Evolutionary conservation across 2,888 invertebrate genomes (phyloP).

Genomic region (Orthosia incerta): DNA sequence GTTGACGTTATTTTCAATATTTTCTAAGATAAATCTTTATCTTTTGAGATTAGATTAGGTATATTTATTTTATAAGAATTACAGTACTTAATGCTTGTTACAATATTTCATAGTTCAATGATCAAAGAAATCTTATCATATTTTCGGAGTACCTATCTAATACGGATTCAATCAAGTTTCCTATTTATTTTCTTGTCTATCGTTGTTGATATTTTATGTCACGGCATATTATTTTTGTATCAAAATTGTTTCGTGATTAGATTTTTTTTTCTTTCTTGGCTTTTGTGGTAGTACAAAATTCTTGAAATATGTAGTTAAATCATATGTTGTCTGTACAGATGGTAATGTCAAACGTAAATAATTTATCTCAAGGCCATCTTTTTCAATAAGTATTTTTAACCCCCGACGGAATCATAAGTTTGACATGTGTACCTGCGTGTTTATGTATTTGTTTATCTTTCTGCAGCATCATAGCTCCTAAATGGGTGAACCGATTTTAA

Average conservation of each 20-base stretch:
- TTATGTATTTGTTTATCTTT: no score
- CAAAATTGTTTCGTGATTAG: neutral
- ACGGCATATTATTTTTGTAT: neutral
- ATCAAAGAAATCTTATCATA: conserved; percentile 36
- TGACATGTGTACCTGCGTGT: no score
- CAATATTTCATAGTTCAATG: conserved; percentile 31
- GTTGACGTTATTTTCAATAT: neutral
- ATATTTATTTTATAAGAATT: conserved; percentile 5
- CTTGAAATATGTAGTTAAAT: neutral
- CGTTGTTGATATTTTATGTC: neutral
- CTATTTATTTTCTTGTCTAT: conserved; percentile 31
- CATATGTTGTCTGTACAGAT: neutral
- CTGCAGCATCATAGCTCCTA: no score
- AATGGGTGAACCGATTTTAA: no score
- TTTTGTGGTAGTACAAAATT: conserved; percentile 10
- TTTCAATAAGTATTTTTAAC: neutral
- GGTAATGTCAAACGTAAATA: neutral
- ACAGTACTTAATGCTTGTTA: neutral
- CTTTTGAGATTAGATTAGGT: neutral
- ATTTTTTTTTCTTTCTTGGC: neutral
- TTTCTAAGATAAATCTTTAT: neutral
- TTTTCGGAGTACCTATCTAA: neutral
- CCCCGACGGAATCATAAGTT: no score
- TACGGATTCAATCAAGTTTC: conserved; percentile 24
- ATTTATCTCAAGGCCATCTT: no score